A percentile compares a stretch with the other conserved stretches of the same genome.
These are phyloP conservation scores for Antitype chi DNA, from an alignment of 2,888 invertebrate genomes.

Conservation along the genomic window DNA sequence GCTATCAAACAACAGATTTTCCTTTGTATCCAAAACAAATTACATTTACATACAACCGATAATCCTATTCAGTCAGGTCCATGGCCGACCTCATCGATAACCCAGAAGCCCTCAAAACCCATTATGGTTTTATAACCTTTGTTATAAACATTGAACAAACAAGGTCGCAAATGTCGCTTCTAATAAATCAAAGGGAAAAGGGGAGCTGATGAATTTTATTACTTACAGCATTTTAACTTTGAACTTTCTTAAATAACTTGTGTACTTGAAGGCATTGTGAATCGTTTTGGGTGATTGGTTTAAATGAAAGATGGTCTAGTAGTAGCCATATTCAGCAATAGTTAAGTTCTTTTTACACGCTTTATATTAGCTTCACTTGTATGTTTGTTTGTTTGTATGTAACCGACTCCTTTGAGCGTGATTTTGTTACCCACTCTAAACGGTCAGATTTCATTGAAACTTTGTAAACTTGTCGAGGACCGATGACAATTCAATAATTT, in stretches of 20 bases:
- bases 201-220: slow-evolving; percentile 75
- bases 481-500: too few species aligned
- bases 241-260: slow-evolving; percentile 78
- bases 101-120: slow-evolving; percentile 56
- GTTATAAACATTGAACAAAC: slow-evolving; percentile 67
- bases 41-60: slow-evolving; percentile 51
- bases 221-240: slow-evolving; percentile 74
- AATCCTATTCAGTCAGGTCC: slow-evolving; percentile 37
- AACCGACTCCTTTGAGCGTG: too few species aligned
- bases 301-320: not conserved
- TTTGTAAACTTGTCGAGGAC: too few species aligned
- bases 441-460: too few species aligned
- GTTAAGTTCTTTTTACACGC: too few species aligned
- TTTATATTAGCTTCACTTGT: too few species aligned
- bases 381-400: too few species aligned
- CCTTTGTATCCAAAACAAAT: slow-evolving; percentile 44
- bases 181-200: slow-evolving; percentile 78
- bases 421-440: too few species aligned
- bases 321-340: not conserved
- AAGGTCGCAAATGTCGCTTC: slow-evolving; percentile 73
- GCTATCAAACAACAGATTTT: slow-evolving; percentile 38
- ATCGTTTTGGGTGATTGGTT: slow-evolving; percentile 52
- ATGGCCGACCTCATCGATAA: slow-evolving; percentile 58
- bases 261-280: slow-evolving; percentile 71
- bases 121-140: slow-evolving; percentile 69